A percentile compares a stretch with the other conserved stretches of the same genome.
phyloP scores from a whole-genome alignment of 2,888 invertebrate genomes.

The Xylota sylvarum region DNA sequence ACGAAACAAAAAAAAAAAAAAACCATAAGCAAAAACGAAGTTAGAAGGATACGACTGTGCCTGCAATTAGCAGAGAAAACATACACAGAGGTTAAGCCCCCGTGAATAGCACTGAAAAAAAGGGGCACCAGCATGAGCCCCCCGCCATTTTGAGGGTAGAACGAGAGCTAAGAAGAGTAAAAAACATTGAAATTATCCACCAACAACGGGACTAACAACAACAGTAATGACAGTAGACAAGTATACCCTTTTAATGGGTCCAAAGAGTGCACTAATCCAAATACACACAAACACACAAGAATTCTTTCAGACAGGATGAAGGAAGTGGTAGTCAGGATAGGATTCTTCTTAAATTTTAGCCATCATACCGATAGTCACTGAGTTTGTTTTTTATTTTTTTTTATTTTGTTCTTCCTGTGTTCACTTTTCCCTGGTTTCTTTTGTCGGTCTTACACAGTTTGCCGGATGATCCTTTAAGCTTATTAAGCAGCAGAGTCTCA shows the following conservation, averaged over 20 bases:
- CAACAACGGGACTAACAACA: slow-evolving; percentile 45
- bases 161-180: background rate
- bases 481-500: slow-evolving; percentile 68
- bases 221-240: slow-evolving; percentile 45
- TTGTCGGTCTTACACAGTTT: slow-evolving; percentile 59
- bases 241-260: slow-evolving; percentile 54
- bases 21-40: slow-evolving; percentile 26
- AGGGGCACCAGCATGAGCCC: slow-evolving; percentile 15
- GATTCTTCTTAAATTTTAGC: slow-evolving; percentile 19
- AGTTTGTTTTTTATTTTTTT: background rate
- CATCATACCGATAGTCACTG: slow-evolving; percentile 23
- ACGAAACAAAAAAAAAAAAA: background rate
- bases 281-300: slow-evolving; percentile 11
- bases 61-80: slow-evolving; percentile 71
- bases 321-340: slow-evolving; percentile 19
- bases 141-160: background rate
- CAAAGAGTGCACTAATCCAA: slow-evolving; percentile 43
- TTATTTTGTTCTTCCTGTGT: slow-evolving; percentile 28
- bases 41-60: slow-evolving; percentile 48
- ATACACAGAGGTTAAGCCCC: slow-evolving; percentile 51
- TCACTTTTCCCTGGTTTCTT: slow-evolving; percentile 24
- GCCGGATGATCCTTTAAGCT: slow-evolving; percentile 71
- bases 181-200: slow-evolving; percentile 46
- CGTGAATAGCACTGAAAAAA: slow-evolving; percentile 30
- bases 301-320: background rate